Percentiles rank a stretch among this genome's conserved stretches.
Conservation (phyloP, 2,797 vertebrate species). For the Rhabdomys pumilio region DNA sequence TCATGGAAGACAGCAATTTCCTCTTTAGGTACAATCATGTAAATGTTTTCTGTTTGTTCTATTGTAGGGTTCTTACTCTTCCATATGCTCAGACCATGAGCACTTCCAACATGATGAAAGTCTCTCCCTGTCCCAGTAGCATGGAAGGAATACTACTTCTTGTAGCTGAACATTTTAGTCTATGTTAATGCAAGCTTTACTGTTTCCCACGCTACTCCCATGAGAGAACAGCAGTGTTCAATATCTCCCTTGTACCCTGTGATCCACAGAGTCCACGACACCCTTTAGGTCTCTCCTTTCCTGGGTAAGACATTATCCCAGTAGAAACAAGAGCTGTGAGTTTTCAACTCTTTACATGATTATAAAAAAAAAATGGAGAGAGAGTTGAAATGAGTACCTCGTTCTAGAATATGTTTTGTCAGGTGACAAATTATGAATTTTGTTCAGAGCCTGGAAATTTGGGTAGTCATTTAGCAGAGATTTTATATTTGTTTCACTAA, state of each 20-base stretch:
- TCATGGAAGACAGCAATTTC: background rate
- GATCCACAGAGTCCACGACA: background rate
- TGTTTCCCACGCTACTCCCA: background rate
- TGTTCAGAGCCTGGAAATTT: background rate
- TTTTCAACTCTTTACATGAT: background rate
- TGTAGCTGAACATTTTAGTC: background rate
- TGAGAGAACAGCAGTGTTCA: background rate
- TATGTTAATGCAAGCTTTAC: background rate
- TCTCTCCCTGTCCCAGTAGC: background rate
- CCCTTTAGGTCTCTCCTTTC: background rate
- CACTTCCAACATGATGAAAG: background rate
- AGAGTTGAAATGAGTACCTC: no score
- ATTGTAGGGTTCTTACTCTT: background rate
- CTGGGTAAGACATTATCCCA: background rate
- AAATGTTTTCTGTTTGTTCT: background rate
- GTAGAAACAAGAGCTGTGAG: background rate
- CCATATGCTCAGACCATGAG: background rate
- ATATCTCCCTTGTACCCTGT: background rate
- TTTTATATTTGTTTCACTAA: constrained; percentile 28
- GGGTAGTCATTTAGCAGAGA: background rate
- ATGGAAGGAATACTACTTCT: background rate
- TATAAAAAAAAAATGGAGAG: background rate
- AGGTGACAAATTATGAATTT: background rate
- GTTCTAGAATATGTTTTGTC: background rate
- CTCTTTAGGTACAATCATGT: background rate